Conservation (phyloP, 2,113 vertebrate species). For the Spea multiplicata region DNA sequence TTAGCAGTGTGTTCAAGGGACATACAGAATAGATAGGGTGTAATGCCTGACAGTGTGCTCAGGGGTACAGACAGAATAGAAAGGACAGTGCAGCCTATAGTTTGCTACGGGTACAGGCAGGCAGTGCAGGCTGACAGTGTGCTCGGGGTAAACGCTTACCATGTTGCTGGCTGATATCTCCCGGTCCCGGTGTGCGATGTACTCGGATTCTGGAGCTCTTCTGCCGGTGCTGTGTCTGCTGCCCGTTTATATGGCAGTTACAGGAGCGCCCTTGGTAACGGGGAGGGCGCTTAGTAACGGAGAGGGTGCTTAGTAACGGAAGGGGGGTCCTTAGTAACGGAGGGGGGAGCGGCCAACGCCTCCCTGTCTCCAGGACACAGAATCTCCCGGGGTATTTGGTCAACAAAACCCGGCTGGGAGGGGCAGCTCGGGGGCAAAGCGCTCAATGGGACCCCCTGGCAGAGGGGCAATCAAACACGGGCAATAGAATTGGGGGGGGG, state of each 20-base stretch:
- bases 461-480: not conserved
- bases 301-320: too few species aligned
- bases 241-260: not conserved
- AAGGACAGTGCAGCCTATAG: not conserved
- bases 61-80: not conserved
- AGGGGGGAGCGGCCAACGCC: not conserved
- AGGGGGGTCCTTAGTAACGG: not conserved
- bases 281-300: not conserved
- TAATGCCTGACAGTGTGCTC: too few species aligned
- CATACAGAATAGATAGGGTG: not conserved
- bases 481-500: not conserved
- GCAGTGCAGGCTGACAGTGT: not conserved
- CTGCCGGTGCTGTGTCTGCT: not conserved
- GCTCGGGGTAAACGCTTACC: constrained; percentile 5
- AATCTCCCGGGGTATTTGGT: not conserved
- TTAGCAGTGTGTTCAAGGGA: not conserved
- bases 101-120: not conserved
- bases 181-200: constrained; percentile 9
- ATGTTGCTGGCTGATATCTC: constrained; percentile 13
- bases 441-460: not conserved
- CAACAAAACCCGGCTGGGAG: not conserved
- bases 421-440: not conserved
- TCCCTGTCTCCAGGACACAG: constrained; percentile 3
- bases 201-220: not conserved
- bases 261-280: constrained; percentile 24